Evolutionary conservation across 2,113 vertebrate species (phyloP).

Genomic region (Anhinga anhinga): DNA sequence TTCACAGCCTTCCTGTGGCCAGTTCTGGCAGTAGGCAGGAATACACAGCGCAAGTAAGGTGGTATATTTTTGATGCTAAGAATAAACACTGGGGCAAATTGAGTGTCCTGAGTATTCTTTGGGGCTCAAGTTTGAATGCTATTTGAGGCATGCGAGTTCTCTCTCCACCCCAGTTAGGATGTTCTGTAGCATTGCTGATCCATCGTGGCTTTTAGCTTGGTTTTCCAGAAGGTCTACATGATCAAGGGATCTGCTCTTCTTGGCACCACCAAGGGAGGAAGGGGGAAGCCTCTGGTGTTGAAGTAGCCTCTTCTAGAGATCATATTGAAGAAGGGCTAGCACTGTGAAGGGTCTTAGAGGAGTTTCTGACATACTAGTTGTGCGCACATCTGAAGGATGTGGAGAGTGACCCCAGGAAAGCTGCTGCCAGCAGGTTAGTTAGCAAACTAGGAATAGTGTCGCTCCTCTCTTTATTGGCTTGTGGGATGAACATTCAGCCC

Average conservation of each 20-base stretch:
- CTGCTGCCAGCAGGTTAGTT: background rate
- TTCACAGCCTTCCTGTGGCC: background rate
- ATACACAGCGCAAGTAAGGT: too few species aligned
- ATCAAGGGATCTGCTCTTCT: background rate
- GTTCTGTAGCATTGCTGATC: background rate
- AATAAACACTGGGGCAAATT: accelerated
- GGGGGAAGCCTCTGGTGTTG: background rate
- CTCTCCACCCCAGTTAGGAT: accelerated
- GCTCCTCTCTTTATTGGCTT: background rate
- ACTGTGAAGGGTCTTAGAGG: background rate
- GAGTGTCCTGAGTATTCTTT: background rate
- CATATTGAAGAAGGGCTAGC: background rate
- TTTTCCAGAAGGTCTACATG: accelerated
- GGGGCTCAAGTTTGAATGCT: background rate
- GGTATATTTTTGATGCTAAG: background rate
- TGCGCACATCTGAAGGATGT: background rate
- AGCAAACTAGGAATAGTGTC: background rate
- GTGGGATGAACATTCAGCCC: background rate
- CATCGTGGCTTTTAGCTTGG: background rate
- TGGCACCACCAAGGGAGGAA: background rate
- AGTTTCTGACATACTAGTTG: background rate
- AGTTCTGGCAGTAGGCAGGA: background rate
- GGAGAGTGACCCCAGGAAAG: background rate
- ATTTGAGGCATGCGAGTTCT: accelerated
- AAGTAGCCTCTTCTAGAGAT: background rate